Percentiles rank a stretch among this genome's conserved stretches.
Evolutionary conservation across 2,113 vertebrate species (phyloP).

Genomic region (Pedetes capensis): DNA sequence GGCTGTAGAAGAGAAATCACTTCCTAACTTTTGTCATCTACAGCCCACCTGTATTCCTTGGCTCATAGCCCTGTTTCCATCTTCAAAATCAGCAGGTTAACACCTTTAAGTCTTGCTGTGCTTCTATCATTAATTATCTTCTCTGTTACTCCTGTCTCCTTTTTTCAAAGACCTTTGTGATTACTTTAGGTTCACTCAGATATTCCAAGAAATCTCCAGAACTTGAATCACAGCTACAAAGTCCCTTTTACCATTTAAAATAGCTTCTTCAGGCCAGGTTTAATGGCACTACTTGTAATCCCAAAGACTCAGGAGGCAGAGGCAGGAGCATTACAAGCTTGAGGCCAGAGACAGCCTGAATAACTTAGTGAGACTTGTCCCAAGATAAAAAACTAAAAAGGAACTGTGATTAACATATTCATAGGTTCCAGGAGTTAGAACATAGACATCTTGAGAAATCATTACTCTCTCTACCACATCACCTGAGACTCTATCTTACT

Average conservation of each 20-base stretch:
- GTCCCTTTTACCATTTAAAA: neutral
- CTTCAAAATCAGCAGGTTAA: neutral
- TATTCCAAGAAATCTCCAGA: neutral
- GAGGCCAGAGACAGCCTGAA: too few relatives aligned
- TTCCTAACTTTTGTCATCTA: neutral
- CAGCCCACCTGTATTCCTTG: neutral
- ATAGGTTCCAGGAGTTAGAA: neutral
- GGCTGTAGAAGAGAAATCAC: neutral
- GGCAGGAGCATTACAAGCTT: too few relatives aligned
- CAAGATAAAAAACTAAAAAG: too few relatives aligned
- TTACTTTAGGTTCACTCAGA: neutral
- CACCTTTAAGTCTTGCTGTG: neutral
- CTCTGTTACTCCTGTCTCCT: neutral
- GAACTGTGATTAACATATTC: too few relatives aligned
- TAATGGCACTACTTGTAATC: too few relatives aligned
- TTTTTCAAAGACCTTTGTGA: neutral
- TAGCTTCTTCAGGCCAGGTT: too few relatives aligned
- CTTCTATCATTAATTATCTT: neutral
- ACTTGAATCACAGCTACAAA: neutral
- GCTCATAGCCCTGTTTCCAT: neutral
- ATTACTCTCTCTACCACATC: neutral
- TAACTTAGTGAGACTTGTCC: too few relatives aligned
- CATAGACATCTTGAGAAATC: neutral
- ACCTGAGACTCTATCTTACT: neutral
- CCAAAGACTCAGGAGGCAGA: too few relatives aligned